These are phyloP conservation scores for Peromyscus attwateri DNA, from an alignment of 2,797 vertebrate genomes.

Conservation along the genomic window DNA sequence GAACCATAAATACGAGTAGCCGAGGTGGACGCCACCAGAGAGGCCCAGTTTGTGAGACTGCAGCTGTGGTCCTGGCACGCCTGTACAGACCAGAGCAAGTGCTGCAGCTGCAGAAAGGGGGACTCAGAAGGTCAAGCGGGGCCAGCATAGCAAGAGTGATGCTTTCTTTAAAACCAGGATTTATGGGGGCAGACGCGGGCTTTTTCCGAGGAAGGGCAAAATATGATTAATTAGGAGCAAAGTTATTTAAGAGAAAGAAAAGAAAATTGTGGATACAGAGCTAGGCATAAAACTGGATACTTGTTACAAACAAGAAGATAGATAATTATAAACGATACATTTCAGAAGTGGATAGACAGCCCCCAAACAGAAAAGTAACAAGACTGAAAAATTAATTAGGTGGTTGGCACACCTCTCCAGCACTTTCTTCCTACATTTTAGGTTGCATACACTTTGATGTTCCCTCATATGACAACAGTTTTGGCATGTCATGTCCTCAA, in stretches of 20 bases:
- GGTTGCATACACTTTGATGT: conserved; percentile 7
- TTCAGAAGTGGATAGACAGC: conserved; percentile 15
- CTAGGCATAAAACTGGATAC: background rate
- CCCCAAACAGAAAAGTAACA: conserved; percentile 2
- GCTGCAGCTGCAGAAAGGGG: background rate
- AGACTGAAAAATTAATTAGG: background rate
- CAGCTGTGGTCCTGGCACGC: no score
- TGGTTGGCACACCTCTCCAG: background rate
- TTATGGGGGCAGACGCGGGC: background rate
- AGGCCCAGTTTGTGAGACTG: background rate
- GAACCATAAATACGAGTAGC: background rate
- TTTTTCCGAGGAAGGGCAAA: background rate
- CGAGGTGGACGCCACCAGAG: background rate
- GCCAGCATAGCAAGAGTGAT: background rate
- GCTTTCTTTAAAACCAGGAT: background rate
- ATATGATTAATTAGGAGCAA: background rate
- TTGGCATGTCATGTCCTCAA: conserved; percentile 42
- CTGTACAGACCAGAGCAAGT: fast-evolving
- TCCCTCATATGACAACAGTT: conserved; percentile 28
- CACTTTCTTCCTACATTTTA: background rate
- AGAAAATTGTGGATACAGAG: background rate
- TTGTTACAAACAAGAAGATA: conserved; percentile 50
- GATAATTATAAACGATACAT: background rate
- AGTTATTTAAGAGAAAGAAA: conserved; percentile 55
- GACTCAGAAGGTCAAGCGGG: background rate